Conservation (phyloP, 2,113 vertebrate genomes). For the Lontra canadensis region DNA sequence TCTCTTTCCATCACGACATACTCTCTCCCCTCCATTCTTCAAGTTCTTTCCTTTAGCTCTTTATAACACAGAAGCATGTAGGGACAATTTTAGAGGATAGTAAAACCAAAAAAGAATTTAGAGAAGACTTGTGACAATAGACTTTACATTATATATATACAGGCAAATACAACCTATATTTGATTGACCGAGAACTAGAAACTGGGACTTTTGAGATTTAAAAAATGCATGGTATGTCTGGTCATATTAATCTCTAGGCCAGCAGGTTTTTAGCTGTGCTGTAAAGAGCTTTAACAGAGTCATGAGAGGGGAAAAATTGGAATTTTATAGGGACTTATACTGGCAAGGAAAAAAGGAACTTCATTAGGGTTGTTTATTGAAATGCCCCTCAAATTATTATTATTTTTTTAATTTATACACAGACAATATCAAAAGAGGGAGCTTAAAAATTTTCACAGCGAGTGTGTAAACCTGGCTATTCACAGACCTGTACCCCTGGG, state of each 20-base stretch:
- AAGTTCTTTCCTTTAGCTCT: background rate
- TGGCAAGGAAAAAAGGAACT: constrained; percentile 20
- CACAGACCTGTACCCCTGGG: no score
- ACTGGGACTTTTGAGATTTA: constrained; percentile 71
- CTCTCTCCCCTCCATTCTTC: background rate
- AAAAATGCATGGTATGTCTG: constrained; percentile 78
- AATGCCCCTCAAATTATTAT: background rate
- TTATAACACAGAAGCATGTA: constrained; percentile 33
- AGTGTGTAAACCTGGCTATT: no score
- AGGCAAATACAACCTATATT: constrained; percentile 57
- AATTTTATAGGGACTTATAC: constrained; percentile 55
- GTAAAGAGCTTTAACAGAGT: constrained; percentile 63
- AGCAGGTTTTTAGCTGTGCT: constrained; percentile 62
- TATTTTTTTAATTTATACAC: constrained; percentile 40
- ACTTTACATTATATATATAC: background rate
- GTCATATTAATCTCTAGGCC: constrained; percentile 72
- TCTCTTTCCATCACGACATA: background rate
- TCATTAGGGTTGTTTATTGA: constrained; percentile 45
- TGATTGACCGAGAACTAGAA: constrained; percentile 70
- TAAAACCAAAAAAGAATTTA: background rate
- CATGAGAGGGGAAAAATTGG: background rate
- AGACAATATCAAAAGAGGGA: constrained; percentile 33
- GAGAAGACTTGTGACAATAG: constrained; percentile 28
- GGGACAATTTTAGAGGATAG: constrained; percentile 32
- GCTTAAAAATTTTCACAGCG: constrained; percentile 18